Evolutionary conservation across 1,140 invertebrate species (phyloP).

Genomic region (Gryllus bimaculatus): DNA sequence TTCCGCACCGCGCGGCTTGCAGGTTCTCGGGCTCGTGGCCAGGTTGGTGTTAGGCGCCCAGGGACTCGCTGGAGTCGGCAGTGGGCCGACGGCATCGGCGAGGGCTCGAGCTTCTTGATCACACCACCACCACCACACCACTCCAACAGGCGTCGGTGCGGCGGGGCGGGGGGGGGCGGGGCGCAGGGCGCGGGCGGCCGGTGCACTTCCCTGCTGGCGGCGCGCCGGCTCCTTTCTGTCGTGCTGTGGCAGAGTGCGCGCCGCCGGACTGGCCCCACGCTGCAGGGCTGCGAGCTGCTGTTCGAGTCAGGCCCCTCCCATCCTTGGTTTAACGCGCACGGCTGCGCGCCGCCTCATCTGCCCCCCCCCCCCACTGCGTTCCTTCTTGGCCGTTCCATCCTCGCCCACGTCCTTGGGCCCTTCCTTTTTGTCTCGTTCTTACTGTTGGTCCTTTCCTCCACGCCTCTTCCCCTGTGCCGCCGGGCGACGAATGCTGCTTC

Average conservation of each 20-base stretch:
- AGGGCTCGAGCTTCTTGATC: conserved; percentile 16
- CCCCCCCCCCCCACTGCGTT: too few relatives aligned
- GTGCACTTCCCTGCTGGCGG: conserved; percentile 13
- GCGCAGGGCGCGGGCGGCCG: not conserved
- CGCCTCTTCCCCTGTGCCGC: too few relatives aligned
- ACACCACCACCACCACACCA: conserved; percentile 17
- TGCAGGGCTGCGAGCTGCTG: conserved; percentile 20
- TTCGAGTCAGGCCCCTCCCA: conserved; percentile 12
- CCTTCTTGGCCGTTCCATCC: too few relatives aligned
- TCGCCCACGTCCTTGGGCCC: too few relatives aligned
- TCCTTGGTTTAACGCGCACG: too few relatives aligned
- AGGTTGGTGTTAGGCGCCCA: conserved; percentile 7
- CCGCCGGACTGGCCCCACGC: conserved; percentile 21
- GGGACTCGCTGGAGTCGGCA: conserved; percentile 20
- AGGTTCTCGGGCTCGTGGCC: conserved; percentile 17
- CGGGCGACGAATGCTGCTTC: too few relatives aligned
- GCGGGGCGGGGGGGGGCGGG: conserved; percentile 4
- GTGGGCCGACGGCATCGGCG: conserved; percentile 22
- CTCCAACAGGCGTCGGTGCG: not conserved
- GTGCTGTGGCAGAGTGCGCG: conserved; percentile 25
- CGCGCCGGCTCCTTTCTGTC: conserved; percentile 26
- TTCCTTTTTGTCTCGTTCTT: too few relatives aligned
- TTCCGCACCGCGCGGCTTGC: conserved; percentile 2
- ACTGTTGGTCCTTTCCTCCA: too few relatives aligned
- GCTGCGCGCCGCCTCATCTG: too few relatives aligned